These are phyloP conservation scores for Carlito syrichta DNA, from an alignment of 2,113 vertebrate genomes.

Conservation along the genomic window DNA sequence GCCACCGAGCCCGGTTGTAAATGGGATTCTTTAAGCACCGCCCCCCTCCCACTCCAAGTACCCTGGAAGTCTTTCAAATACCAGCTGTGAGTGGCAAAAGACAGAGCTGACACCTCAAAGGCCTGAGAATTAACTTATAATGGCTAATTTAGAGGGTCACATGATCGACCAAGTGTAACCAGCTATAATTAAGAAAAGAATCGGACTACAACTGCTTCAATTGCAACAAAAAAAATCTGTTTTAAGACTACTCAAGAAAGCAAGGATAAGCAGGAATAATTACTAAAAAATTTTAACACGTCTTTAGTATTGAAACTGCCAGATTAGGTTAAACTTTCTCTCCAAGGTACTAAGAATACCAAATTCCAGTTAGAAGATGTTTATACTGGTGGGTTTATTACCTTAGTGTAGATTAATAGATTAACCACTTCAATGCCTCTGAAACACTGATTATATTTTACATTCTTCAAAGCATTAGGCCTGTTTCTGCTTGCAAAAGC, in stretches of 20 bases:
- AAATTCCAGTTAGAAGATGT: neutral
- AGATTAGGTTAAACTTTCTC: neutral
- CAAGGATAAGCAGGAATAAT: neutral
- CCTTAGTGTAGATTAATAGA: constrained; percentile 22
- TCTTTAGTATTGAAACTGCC: neutral
- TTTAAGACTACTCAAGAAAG: neutral
- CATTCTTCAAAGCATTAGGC: constrained; percentile 40
- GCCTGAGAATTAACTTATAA: neutral
- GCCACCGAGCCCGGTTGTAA: too few species aligned
- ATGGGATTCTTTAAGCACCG: neutral
- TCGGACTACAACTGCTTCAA: neutral
- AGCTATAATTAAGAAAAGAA: neutral
- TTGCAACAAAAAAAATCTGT: neutral
- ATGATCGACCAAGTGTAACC: neutral
- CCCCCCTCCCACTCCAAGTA: neutral
- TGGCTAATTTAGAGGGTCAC: neutral
- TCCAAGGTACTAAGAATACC: constrained; percentile 33
- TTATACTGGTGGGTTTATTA: constrained; percentile 22
- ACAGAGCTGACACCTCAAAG: neutral
- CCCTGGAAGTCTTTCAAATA: neutral
- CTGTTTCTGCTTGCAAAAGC: constrained; percentile 60
- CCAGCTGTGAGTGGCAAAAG: neutral
- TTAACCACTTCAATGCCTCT: constrained; percentile 51
- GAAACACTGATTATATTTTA: constrained; percentile 58
- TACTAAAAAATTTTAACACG: neutral